Base-by-base conservation (phyloP, 2,113 vertebrate genomes). In the Cranoglanis bouderius region DNA sequence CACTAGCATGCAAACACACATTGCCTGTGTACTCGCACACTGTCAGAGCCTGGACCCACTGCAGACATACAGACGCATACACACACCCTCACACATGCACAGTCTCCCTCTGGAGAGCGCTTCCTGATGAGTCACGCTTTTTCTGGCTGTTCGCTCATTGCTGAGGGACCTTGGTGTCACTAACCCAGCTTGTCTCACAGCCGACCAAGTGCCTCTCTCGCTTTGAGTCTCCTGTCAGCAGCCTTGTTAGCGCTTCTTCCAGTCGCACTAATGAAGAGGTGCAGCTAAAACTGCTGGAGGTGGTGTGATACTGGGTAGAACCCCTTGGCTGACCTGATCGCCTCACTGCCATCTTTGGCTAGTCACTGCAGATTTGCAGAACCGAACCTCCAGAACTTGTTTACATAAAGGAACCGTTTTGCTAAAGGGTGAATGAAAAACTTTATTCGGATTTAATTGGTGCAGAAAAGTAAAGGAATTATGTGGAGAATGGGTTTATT, bases 251-350 rank as follows among this genome's bases (percentile, higher is more conserved):
- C 24, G 51, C 87, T 38, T 43, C 86, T 51, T 72, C 38, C 53
- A 32, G 59, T 57, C 38, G 9, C 65, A 59, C 87, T 88, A 88
- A 88, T 88, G 87, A 88, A 88, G 86, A 81, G 87, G 49, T 84
- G 32, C 87, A 83, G 81, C 82, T 57, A 59, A 84, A 83, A 43
- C 81, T 84, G 29, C 51, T 61, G 78, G 65, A 75, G 77, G 29
- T 61, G 53, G 35, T 63, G 61, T 29, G 61, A 82, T 77, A 55
- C 81, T 21, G 29, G 38, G 49, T 75, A 29, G 43, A 55, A 84
- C 51, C 65, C 81, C 21, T 21, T 35, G 12, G 9, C 40, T 75
- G 65, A 26, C 67, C 61, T 84, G 65, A 35, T 75, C 16, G 29
- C 81, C 87, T 75, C 67, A 49, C 38, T 74, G 49, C 53, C 16